phyloP scores from a whole-genome alignment of 1,140 invertebrate species.

The Cyclina sinensis region DNA sequence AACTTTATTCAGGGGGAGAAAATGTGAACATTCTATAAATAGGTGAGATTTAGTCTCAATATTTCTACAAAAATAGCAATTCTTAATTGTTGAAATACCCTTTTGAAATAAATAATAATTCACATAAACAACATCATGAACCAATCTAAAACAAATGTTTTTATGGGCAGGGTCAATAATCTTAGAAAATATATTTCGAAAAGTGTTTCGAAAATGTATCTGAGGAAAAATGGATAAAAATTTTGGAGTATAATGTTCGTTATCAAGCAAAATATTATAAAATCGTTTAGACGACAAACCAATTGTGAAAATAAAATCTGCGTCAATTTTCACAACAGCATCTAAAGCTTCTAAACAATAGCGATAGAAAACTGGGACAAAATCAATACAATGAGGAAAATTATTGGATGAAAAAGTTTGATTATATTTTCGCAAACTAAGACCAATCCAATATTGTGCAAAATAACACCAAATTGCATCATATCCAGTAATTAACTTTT shows the following conservation, averaged over 20 bases:
- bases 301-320: conserved; percentile 39
- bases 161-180: not conserved
- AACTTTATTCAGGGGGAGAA: not conserved
- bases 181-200: not conserved
- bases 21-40: not conserved
- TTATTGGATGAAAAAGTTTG: not conserved
- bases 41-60: not conserved
- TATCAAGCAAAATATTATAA: not conserved
- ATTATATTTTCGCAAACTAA: conserved; percentile 51
- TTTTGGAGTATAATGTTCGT: not conserved
- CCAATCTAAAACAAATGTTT: not conserved
- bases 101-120: not conserved
- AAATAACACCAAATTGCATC: conserved; percentile 46
- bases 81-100: not conserved
- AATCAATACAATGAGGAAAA: conserved; percentile 56
- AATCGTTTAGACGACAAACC: not conserved
- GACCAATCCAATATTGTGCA: conserved; percentile 63
- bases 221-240: not conserved
- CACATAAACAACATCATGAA: not conserved
- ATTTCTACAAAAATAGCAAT: not conserved
- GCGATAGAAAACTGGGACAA: conserved; percentile 54
- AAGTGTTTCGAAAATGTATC: not conserved
- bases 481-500: conserved; percentile 45
- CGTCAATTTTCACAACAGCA: not conserved
- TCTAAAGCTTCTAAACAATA: not conserved